Evolutionary conservation across 2,113 vertebrate genomes (phyloP).

Genomic region (Siniperca chuatsi): DNA sequence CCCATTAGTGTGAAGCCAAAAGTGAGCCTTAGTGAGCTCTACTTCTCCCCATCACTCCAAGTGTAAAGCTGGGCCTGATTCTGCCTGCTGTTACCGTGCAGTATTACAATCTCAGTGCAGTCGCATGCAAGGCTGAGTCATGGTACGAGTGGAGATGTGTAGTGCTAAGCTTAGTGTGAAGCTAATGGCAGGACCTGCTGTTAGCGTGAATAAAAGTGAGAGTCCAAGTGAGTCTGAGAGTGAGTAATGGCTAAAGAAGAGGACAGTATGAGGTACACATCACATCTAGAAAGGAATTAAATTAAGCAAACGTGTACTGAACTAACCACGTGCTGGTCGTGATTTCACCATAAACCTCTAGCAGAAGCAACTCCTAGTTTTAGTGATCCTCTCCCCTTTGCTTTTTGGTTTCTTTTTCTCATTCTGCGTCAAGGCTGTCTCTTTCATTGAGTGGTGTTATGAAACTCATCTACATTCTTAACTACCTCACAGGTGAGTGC

Average conservation of each 20-base stretch:
- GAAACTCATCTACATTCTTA: constrained; percentile 74
- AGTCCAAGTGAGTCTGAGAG: constrained; percentile 15
- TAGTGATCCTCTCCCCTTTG: constrained; percentile 6
- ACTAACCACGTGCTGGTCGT: neutral
- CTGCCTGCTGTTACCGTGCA: neutral
- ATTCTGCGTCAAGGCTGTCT: constrained; percentile 60
- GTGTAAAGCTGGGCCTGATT: constrained; percentile 15
- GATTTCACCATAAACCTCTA: neutral
- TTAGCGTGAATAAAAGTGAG: constrained; percentile 33
- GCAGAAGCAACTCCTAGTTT: neutral
- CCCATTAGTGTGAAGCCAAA: constrained; percentile 43
- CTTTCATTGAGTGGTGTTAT: constrained; percentile 63
- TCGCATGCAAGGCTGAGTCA: constrained; percentile 33
- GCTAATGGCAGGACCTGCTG: constrained; percentile 39
- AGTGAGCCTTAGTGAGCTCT: constrained; percentile 32
- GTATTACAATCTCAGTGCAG: neutral
- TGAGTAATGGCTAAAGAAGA: neutral
- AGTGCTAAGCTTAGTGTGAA: constrained; percentile 16
- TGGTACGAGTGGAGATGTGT: neutral
- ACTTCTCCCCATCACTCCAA: constrained; percentile 7
- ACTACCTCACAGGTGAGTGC: constrained; percentile 68
- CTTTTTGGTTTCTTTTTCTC: constrained; percentile 29
- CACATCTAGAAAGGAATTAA: neutral
- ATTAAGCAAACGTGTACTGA: neutral
- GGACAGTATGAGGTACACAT: neutral